These are phyloP conservation scores for Pristionchus entomophagus DNA, from an alignment of 2,888 invertebrate species.

Conservation along the genomic window DNA sequence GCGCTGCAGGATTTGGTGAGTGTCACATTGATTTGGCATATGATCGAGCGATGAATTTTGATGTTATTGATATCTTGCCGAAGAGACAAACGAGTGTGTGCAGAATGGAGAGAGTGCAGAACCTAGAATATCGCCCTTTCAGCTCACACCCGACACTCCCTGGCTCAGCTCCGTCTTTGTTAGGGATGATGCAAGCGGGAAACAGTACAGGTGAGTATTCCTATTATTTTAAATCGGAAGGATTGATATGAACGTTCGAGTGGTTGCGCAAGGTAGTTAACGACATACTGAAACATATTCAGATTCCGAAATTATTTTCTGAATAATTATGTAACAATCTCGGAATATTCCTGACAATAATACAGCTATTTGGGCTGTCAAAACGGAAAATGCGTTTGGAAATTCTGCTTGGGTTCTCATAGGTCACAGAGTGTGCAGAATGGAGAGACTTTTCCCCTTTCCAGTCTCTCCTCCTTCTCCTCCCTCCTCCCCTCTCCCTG, in stretches of 20 bases:
- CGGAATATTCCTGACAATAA: too few relatives aligned
- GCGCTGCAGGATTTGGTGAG: conserved; percentile 31
- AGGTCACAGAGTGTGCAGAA: too few relatives aligned
- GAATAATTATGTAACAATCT: not conserved
- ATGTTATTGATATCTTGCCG: not conserved
- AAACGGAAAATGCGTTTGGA: too few relatives aligned
- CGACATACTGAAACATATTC: not conserved
- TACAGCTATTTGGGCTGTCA: too few relatives aligned
- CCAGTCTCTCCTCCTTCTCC: conserved; percentile 18
- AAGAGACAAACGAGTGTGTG: too few relatives aligned
- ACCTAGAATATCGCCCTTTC: too few relatives aligned
- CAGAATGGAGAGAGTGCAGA: too few relatives aligned
- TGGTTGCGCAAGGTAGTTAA: not conserved
- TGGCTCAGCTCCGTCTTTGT: not conserved
- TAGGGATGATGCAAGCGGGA: not conserved
- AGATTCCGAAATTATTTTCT: not conserved
- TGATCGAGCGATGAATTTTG: not conserved
- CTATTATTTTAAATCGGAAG: not conserved
- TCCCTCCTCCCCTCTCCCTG: not conserved
- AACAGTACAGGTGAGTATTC: not conserved
- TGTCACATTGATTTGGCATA: not conserved
- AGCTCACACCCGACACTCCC: not conserved
- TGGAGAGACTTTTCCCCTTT: too few relatives aligned
- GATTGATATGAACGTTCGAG: not conserved
- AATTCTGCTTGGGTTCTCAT: too few relatives aligned